Evolutionary conservation across 2,113 vertebrate species (phyloP), one percentile per base, ranked within the genome.

Genomic region (Macaca nemestrina): DNA sequence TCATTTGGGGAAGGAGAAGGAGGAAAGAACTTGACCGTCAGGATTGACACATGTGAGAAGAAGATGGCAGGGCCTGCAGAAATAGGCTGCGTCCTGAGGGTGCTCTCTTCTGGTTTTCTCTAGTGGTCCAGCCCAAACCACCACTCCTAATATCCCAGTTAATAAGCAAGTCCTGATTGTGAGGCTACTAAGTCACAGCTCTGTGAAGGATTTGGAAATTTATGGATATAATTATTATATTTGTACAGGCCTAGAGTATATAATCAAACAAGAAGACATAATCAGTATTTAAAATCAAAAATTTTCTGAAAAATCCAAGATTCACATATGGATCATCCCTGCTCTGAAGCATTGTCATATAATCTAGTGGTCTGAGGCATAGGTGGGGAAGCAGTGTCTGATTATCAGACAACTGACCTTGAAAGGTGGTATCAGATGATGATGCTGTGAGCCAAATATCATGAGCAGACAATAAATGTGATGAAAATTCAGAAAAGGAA

Each of bases 281-380:
- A 64, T 75, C 20, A 50, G 64, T 94, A 97, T 89, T 92, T 96
- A 93, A 97, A 93, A 80, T 76, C 14, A 11, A 75, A 70, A 89
- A 83, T 52, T 45, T 88, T 92, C 25, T 87, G 61, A 73, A 96
- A 80, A 94, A 43, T 40, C 57, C 82, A 78, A 50, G 52, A 84
- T 40, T 93, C 57, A 43, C 30, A 40, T 32, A 13, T 45, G 45
- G 32, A 30, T 73, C 35, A 8, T 35, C 59, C 32, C 83, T 78
- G 43, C 4, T 83, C 30, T 50, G 9, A 76, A 95, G 73, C 50
- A 59, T 81, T 80, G 14, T 73, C 68, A 40, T 23, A n/a, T 90
- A 88, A 80, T 81, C 38, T 50, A 2, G n/a, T 90, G 48, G 17
- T 59, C 67, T 55, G 38, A 52, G 68, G 38, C 50, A 38, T 14